Evolutionary conservation across 1,140 invertebrate genomes (phyloP), one percentile per base, ranked within the genome.

Genomic region (Brachionus calyciflorus): DNA sequence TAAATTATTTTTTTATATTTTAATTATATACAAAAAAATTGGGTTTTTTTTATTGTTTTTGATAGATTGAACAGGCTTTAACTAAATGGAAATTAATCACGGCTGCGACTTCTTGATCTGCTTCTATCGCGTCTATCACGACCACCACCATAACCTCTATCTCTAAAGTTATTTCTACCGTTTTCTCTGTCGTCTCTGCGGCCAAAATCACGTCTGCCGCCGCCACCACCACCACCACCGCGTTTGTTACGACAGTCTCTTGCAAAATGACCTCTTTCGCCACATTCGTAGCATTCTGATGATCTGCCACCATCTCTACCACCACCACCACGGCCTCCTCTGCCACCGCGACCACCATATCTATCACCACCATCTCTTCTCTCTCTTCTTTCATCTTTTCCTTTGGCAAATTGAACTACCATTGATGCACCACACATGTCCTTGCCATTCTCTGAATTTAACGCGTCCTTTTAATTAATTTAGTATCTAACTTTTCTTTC

Each of bases 361-460:
- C 69, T 26, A 30, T 21, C 44, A 14, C 46, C 46, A n/a, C 69
- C 6, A 12, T 46, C 44, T 48, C 65, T 51, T 51, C 69, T 73
- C 12, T 49, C 69, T 73, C 46, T 33, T 37, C 30, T 55, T 46
- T 55, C 33, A 53, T 49, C 46, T 51, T 17, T 73, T 51, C 69
- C 69, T 33, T 55, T 49, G 69, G 69, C 69, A 73, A 73, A 73
- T 19, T 73, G 46, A 33, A 73, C 46, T 26, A 73, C n/a, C 69
- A 73, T 73, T 37, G 69, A 73, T 30, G 46, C 51, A 40, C 69
- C 69, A 10, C 46, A 51, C 69, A 73, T 73, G 46, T 73, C 69
- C 51, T 49, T 49, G 28, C 69, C 69, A 55, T 73, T 49, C 48
- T 73, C 69, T 7, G 69, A 37, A 33, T 73, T 73, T 55, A 73